Percentiles rank a stretch among this genome's conserved stretches.
Evolutionary conservation across 1,140 invertebrate species (phyloP).

Genomic region (Stratiolaelaps scimitus): DNA sequence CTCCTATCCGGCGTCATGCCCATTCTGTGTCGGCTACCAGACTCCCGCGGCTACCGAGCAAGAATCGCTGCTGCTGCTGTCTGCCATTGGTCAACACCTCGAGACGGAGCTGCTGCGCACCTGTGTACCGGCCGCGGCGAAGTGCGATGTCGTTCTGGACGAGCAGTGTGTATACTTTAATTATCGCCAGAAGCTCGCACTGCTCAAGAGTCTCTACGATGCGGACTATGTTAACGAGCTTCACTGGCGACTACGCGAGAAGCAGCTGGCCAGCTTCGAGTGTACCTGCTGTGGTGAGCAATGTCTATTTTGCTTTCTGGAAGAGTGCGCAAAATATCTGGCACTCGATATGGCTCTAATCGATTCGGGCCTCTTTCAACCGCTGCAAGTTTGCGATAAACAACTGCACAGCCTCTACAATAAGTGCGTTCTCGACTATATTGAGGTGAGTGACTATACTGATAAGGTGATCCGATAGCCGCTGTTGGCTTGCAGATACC

Average conservation of each 20-base stretch:
- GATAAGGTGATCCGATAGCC: too few species aligned
- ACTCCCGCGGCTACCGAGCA: not conserved
- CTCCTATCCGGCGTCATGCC: conserved; percentile 16
- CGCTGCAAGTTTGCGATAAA: conserved; percentile 25
- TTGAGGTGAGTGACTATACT: not conserved
- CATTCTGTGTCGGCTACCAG: conserved; percentile 10
- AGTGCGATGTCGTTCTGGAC: conserved; percentile 7
- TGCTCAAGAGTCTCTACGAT: conserved; percentile 19
- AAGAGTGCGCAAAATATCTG: conserved; percentile 14
- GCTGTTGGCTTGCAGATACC: too few species aligned
- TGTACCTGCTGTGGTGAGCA: conserved; percentile 13
- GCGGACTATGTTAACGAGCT: conserved; percentile 24
- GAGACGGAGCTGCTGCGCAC: conserved; percentile 5
- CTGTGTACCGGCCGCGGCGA: not conserved
- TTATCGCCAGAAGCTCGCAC: conserved; percentile 18
- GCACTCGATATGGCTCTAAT: conserved; percentile 18
- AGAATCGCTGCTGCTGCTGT: conserved; percentile 7
- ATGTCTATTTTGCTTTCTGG: conserved; percentile 20
- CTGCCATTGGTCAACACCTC: conserved; percentile 23
- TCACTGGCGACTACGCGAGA: conserved; percentile 12
- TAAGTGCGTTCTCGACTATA: conserved; percentile 8
- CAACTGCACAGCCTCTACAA: conserved; percentile 15
- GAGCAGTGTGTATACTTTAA: conserved; percentile 20
- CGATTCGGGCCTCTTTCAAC: conserved; percentile 11
- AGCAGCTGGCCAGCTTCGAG: conserved; percentile 3